Conservation (phyloP, 92 coral and sea anemone genomes). For the Hydrozoanthus gracilis region DNA sequence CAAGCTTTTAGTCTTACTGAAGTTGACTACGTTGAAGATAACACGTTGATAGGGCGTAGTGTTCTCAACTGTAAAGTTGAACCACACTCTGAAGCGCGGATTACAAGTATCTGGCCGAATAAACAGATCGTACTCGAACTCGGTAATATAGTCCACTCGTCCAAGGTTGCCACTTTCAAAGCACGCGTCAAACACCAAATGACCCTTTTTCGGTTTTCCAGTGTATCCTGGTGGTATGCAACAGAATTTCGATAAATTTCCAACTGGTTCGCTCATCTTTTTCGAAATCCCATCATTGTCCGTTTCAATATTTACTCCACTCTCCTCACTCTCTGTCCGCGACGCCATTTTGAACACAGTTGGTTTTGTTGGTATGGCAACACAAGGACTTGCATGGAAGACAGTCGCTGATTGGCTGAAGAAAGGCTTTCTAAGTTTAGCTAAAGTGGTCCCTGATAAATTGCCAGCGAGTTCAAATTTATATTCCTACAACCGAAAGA, state of each 20-base stretch:
- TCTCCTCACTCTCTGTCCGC: constrained; percentile 80
- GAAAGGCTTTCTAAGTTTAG: too few species aligned
- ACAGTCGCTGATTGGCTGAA: too few species aligned
- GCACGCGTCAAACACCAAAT: constrained; percentile 92
- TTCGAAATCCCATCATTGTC: constrained; percentile 71
- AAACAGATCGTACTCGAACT: constrained; percentile 96
- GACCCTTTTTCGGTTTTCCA: constrained; percentile 91
- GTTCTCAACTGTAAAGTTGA: constrained; percentile 94
- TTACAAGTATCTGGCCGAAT: constrained; percentile 99
- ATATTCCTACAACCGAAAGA: too few species aligned
- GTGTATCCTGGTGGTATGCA: constrained; percentile 85
- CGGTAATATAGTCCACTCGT: constrained; percentile 94
- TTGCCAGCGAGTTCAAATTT: too few species aligned
- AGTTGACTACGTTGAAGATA: constrained; percentile 94
- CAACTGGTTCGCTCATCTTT: constrained; percentile 89
- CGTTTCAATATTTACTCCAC: constrained; percentile 80
- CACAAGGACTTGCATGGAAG: neutral
- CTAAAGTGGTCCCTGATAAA: too few species aligned
- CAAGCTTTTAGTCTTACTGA: constrained; percentile 97
- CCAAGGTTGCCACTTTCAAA: constrained; percentile 99
- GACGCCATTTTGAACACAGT: constrained; percentile 91
- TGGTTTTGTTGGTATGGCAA: constrained; percentile 39
- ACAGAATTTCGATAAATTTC: constrained; percentile 85
- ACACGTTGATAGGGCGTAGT: constrained; percentile 93
- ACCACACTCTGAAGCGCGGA: constrained; percentile 99